Base-by-base conservation (phyloP, 1,140 invertebrate genomes). In the Pentalonia nigronervosa region DNA sequence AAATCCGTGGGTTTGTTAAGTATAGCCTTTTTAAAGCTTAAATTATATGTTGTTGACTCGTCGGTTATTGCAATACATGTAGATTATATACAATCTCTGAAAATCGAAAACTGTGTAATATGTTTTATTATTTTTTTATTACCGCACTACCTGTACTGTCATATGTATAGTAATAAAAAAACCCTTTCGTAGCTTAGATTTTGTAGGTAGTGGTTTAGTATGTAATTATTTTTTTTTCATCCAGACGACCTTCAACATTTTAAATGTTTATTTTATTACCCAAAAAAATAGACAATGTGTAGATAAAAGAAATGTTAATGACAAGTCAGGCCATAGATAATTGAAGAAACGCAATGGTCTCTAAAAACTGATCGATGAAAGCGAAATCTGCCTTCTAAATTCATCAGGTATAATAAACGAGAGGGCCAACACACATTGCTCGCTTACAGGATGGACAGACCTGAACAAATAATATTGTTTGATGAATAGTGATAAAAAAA, bases 351-450 rank as follows among this genome's bases (percentile, higher is more conserved):
- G 23, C 3, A 90, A 45, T 90, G 2, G 89, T 90, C 36, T 90
- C 25, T 67, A 90, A 67, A 90, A 90, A 90, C 36, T n/a, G 89
- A 90, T 90, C 11, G 53, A 90, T 90, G 56, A 90, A 90, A 90
- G 89, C 56, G 89, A 67, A 67, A 90, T 90, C 56, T 67, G 53
- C 89, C 56, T 20, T 90, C 34, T 60, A 90, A 45, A 90, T 45
- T 90, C 36, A 90, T 67, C 36, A 67, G 36, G 50, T 56, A 34
- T 56, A 56, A 89, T 89, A 41, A 56, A 36, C 88, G 60, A 53
- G 23, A 90, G 20, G 30, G 67, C 88, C 9, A 83, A 83, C 17
- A 89, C 48, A 53, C 89, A 67, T 90, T 30, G 7, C 53, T 90
- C 36, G 23, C 89, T 67, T 14, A 45, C 20, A 67, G 45, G 36